Conservation (phyloP, 2,797 vertebrate genomes). For the Bradypodion ventrale region DNA sequence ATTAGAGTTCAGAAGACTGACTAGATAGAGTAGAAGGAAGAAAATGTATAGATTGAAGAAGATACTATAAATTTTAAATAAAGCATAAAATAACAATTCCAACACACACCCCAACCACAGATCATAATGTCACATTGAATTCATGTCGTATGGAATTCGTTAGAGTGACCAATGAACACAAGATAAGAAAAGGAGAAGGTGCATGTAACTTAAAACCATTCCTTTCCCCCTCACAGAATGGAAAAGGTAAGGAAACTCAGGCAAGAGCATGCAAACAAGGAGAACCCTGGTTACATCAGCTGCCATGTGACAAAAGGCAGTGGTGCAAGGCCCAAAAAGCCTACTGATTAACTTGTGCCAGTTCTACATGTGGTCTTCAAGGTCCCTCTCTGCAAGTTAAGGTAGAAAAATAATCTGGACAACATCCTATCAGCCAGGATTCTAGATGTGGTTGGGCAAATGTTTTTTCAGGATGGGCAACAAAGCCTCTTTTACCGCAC, state of each 20-base stretch:
- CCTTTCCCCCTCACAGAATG: no score
- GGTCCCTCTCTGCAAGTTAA: neutral
- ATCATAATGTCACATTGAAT: neutral
- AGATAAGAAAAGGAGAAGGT: neutral
- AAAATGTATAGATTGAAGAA: neutral
- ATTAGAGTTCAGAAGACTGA: constrained; percentile 2
- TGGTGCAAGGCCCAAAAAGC: neutral
- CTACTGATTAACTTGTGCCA: neutral
- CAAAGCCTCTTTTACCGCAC: no score
- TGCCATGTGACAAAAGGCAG: neutral
- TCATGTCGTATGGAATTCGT: neutral
- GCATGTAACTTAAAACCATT: neutral
- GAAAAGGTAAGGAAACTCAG: neutral
- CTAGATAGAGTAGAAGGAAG: constrained; percentile 5
- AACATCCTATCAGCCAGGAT: neutral
- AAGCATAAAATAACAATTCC: neutral
- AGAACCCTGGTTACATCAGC: neutral
- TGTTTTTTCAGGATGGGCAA: no score
- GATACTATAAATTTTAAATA: neutral
- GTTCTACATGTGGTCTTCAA: neutral
- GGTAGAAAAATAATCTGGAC: neutral
- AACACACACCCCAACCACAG: neutral
- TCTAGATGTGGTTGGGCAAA: no score
- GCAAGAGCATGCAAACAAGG: neutral
- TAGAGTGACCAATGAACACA: neutral